phyloP scores from a whole-genome alignment of 1,140 invertebrate genomes.

The Drosophila pectinifera region DNA sequence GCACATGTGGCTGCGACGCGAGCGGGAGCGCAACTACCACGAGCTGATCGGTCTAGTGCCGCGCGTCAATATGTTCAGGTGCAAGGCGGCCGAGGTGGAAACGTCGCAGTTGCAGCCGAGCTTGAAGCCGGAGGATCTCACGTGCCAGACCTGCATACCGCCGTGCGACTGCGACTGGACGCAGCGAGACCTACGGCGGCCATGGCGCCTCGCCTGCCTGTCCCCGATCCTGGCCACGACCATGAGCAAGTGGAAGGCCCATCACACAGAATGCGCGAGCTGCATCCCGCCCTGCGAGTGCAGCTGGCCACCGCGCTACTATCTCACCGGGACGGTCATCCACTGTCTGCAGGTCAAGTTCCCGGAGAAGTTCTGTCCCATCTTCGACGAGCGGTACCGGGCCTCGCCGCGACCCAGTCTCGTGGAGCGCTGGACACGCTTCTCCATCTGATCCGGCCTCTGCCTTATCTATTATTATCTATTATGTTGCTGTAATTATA shows the following conservation, averaged over 20 bases:
- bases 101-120: rapidly evolving
- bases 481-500: neutral
- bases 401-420: slow-evolving; percentile 52
- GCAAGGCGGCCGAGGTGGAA: neutral
- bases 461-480: neutral
- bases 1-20: slow-evolving; percentile 52
- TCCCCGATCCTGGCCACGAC: neutral
- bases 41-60: slow-evolving; percentile 33
- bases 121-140: neutral
- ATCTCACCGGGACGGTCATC: slow-evolving; percentile 71
- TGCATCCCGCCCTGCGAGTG: slow-evolving; percentile 76
- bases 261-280: slow-evolving; percentile 11
- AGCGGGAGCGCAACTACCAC: slow-evolving; percentile 41
- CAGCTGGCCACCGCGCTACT: slow-evolving; percentile 63
- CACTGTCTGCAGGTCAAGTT: slow-evolving; percentile 56
- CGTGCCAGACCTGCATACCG: slow-evolving; percentile 57
- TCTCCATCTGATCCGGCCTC: slow-evolving; percentile 46
- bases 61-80: slow-evolving; percentile 26
- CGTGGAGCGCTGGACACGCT: slow-evolving; percentile 66
- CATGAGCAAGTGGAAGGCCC: slow-evolving; percentile 38
- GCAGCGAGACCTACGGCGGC: slow-evolving; percentile 23
- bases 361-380: slow-evolving; percentile 69
- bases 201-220: slow-evolving; percentile 55
- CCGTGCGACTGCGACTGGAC: slow-evolving; percentile 68
- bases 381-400: slow-evolving; percentile 59